A percentile compares a stretch with the other conserved stretches of the same genome.
Evolutionary conservation across 2,797 vertebrate genomes (phyloP).

Genomic region (Sciurus vulgaris): DNA sequence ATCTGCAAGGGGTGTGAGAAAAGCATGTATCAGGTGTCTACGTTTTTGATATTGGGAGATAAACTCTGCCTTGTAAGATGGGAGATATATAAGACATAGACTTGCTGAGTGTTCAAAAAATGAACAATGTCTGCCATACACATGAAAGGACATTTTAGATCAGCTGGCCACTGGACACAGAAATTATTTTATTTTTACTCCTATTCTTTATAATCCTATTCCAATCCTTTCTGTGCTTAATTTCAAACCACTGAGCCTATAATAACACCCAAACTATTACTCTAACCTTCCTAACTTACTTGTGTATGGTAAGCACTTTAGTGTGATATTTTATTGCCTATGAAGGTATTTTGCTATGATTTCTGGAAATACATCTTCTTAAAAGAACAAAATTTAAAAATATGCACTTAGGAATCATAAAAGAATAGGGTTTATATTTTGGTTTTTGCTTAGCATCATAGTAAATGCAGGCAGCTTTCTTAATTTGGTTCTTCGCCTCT

Average conservation of each 20-base stretch:
- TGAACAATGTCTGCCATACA: not conserved
- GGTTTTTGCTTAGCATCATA: not conserved
- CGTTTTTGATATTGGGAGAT: not conserved
- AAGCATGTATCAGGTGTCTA: not conserved
- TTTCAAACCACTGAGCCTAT: not conserved
- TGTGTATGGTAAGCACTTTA: not conserved
- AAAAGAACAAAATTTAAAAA: conserved; percentile 11
- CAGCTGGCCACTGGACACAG: not conserved
- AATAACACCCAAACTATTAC: not conserved
- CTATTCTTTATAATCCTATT: not conserved
- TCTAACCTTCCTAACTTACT: not conserved
- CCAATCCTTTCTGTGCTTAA: not conserved
- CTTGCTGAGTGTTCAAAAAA: not conserved
- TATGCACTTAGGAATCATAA: conserved; percentile 7
- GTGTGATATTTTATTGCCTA: not conserved
- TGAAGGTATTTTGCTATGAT: not conserved
- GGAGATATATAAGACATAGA: not conserved
- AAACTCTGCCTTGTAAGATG: not conserved
- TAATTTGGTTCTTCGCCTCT: not conserved
- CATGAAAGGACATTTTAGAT: not conserved
- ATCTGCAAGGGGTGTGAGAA: not conserved
- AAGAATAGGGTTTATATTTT: not conserved
- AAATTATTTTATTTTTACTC: not conserved
- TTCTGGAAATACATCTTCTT: not conserved
- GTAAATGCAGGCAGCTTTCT: not conserved